A percentile compares a stretch with the other conserved stretches of the same genome.
phyloP scores from a whole-genome alignment of 2,113 vertebrate species.

The Paratilapia polleni region DNA sequence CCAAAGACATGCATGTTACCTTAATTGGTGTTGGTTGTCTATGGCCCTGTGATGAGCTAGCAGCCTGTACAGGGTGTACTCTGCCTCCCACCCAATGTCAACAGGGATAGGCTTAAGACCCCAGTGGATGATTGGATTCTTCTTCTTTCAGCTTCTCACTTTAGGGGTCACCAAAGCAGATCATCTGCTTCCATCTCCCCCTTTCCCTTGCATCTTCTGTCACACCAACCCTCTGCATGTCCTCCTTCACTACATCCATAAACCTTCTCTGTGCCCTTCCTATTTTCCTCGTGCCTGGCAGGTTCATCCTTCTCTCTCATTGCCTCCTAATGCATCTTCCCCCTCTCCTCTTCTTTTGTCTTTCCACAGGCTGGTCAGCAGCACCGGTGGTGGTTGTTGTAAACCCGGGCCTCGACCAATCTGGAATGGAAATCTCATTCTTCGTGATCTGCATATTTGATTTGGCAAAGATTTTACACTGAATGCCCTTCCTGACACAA shows the following conservation, averaged over 20 bases:
- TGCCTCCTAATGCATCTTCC: neutral
- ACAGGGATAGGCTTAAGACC: neutral
- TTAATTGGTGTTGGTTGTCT: neutral
- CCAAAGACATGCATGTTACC: neutral
- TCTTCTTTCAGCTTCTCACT: neutral
- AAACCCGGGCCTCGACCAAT: too few species aligned
- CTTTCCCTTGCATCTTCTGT: neutral
- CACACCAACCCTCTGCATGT: neutral
- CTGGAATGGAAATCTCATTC: neutral
- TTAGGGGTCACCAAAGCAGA: neutral
- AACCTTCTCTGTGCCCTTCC: neutral
- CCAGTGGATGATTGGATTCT: neutral
- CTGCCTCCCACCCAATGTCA: neutral
- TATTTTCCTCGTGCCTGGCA: too few species aligned
- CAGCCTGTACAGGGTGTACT: neutral
- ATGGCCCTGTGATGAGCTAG: neutral
- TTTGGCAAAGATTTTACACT: neutral
- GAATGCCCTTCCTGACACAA: neutral
- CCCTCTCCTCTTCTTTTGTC: neutral
- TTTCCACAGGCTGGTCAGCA: too few species aligned
- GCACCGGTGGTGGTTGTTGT: too few species aligned
- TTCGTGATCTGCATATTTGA: neutral
- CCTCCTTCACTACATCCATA: neutral
- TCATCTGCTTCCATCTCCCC: neutral
- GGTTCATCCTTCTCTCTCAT: too few species aligned